Evolutionary conservation across 2,797 vertebrate genomes (phyloP).

Genomic region (Molossus alvarezi): DNA sequence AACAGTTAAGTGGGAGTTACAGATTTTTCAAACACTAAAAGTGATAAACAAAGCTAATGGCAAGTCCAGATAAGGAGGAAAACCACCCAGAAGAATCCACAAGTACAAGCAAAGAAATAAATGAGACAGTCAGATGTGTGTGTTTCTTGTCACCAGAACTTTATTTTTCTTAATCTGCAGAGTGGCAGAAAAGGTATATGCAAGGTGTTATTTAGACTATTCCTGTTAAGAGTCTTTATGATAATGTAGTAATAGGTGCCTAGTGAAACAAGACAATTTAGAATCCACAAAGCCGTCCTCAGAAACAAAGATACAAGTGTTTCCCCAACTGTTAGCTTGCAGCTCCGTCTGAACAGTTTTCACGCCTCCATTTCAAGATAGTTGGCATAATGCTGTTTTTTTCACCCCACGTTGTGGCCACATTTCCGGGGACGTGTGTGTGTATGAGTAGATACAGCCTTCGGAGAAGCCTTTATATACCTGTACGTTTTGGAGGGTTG

Average conservation of each 20-base stretch:
- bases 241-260: constrained; percentile 41
- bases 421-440: constrained; percentile 22
- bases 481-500: not conserved
- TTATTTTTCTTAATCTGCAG: constrained; percentile 66
- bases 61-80: constrained; percentile 84
- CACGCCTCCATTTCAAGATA: constrained; percentile 78
- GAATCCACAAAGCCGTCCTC: constrained; percentile 46
- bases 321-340: constrained; percentile 71
- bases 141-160: constrained; percentile 74
- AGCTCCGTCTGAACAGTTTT: constrained; percentile 67
- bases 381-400: constrained; percentile 75
- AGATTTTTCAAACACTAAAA: constrained; percentile 86
- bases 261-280: constrained; percentile 27
- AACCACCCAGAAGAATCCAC: constrained; percentile 83
- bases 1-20: constrained; percentile 87
- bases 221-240: constrained; percentile 38
- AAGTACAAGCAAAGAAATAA: constrained; percentile 26
- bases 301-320: constrained; percentile 77
- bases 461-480: constrained; percentile 15
- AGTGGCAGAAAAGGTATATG: constrained; percentile 38
- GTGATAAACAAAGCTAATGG: constrained; percentile 84
- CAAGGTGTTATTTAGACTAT: not conserved
- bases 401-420: constrained; percentile 62
- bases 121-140: not conserved
- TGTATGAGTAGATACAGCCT: constrained; percentile 19